A percentile compares a stretch with the other conserved stretches of the same genome.
Conservation (phyloP, 1,140 invertebrate genomes). For the Hycleus cichorii region DNA sequence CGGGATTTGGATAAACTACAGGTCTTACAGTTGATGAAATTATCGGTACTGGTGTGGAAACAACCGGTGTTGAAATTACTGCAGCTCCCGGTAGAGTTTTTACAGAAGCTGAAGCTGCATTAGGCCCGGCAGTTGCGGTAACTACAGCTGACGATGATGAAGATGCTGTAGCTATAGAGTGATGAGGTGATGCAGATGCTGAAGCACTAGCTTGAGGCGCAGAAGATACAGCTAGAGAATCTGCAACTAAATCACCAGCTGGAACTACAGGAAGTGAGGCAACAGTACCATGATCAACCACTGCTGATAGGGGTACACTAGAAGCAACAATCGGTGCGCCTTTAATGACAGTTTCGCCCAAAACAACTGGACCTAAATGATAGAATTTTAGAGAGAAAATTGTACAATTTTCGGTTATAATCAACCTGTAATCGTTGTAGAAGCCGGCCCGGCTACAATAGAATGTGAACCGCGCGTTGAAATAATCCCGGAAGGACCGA, state of each 20-base stretch:
- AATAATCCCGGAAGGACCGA: constrained; percentile 34
- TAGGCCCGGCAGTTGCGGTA: not conserved
- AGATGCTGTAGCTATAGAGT: not conserved
- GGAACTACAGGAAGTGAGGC: constrained; percentile 10
- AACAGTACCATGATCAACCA: no score
- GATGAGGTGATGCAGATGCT: constrained; percentile 1
- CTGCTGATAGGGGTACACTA: constrained; percentile 3
- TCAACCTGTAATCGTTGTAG: constrained; percentile 33
- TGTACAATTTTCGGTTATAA: not conserved
- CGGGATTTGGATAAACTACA: no score
- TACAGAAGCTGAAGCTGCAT: not conserved
- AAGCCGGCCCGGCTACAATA: constrained; percentile 33
- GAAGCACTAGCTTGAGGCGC: constrained; percentile 1
- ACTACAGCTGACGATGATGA: not conserved
- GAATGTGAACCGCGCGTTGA: constrained; percentile 30
- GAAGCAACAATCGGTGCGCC: not conserved
- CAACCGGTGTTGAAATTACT: not conserved
- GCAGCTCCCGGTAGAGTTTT: not conserved
- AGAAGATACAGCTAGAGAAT: not conserved
- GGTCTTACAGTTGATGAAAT: not conserved
- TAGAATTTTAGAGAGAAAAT: not conserved
- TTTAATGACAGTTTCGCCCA: constrained; percentile 8
- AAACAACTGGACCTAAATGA: constrained; percentile 2
- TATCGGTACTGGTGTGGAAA: not conserved
- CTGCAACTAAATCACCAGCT: constrained; percentile 3